A percentile compares a stretch with the other conserved stretches of the same genome.
phyloP scores from a whole-genome alignment of 2,113 vertebrate genomes.

The Mobula birostris region DNA sequence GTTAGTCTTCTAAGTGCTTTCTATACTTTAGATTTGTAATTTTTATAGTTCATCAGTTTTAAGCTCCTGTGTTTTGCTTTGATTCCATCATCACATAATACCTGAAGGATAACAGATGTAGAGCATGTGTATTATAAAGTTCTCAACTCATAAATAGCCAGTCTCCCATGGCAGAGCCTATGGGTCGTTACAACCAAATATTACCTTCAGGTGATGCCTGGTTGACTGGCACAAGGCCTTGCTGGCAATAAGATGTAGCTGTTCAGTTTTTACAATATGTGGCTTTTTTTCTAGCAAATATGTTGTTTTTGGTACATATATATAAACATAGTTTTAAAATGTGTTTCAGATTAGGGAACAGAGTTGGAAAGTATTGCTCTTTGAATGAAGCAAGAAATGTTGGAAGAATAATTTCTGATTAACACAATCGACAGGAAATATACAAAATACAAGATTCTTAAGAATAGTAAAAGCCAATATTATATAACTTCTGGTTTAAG shows the following conservation, averaged over 20 bases:
- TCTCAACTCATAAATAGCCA: neutral
- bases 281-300: no score
- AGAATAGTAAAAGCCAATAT: neutral
- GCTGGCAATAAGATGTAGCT: neutral
- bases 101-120: neutral
- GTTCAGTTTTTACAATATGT: neutral
- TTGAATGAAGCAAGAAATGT: neutral
- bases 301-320: neutral
- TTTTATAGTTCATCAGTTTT: neutral
- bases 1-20: neutral
- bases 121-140: neutral
- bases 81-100: neutral
- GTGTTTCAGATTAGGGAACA: neutral
- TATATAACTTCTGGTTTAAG: no score
- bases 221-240: neutral
- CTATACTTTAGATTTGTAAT: neutral
- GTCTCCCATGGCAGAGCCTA: neutral
- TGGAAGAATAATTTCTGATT: neutral
- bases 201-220: neutral
- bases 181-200: neutral
- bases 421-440: neutral
- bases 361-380: neutral
- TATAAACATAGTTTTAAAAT: neutral
- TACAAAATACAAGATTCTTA: neutral
- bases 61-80: neutral